Evolutionary conservation across 2,797 vertebrate species (phyloP), one percentile per base, ranked within the genome.

Genomic region (Kryptolebias ocellatus): DNA sequence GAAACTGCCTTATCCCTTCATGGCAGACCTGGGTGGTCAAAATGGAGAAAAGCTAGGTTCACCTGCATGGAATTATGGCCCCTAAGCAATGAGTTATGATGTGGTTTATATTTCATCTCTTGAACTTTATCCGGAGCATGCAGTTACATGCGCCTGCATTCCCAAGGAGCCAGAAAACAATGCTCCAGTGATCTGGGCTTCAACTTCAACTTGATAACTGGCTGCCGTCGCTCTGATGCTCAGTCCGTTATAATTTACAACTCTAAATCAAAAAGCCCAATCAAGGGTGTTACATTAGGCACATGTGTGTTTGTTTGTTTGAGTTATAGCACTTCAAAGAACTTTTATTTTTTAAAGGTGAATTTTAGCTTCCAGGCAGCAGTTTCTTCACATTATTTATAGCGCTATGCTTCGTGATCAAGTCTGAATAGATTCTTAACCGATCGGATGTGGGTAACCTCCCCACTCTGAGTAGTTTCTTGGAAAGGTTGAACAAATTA

Each of bases 101-200:
- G 91, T 89, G 92, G 93, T 91, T 91, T 92, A 77, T 87, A 89
- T 91, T 93, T 93, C 90, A 91, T 92, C 90, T 92, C 89, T 84
- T 91, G 85, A 92, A 90, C 84, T 85, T 84, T 60, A 86, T 85
- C 83, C 90, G 67, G 77, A 82, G 70, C 94, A 0, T 85, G 93
- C 80, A 68, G 81, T 7, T 67, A 89, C 93, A 93, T 49, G 93
- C 74, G 83, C 39, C 60, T 60, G 74, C 91, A 92, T 94, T 93
- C 92, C 90, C 83, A 74, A 71, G 82, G 80, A 71, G 76, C 66
- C 62, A 85, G 85, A 8, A 91, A 89, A 92, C 92, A 92, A 92
- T 92, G 85, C 76, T 80, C 77, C 74, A 76, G 81, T 88, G 83
- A 92, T 89, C 83, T 67, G 50, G 76, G 84, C 55, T 65, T 84